Evolutionary conservation across 2,797 vertebrate genomes (phyloP).

Genomic region (Odontamblyopus lacepedii): DNA sequence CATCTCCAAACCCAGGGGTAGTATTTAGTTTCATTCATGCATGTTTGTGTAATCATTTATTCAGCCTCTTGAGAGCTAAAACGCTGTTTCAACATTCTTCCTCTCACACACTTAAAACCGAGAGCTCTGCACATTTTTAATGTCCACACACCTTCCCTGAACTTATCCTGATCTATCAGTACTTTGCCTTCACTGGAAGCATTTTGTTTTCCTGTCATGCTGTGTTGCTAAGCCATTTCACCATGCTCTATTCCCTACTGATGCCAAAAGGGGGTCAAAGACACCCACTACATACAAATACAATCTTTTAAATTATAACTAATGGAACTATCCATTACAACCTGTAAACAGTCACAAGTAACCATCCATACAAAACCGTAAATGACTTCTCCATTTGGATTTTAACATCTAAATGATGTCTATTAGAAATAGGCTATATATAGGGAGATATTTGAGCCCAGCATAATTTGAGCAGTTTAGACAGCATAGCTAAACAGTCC

Average conservation of each 20-base stretch:
- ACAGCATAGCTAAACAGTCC: slow-evolving; percentile 5
- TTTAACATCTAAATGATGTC: too few relatives aligned
- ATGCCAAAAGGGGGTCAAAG: background rate
- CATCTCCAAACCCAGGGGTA: too few relatives aligned
- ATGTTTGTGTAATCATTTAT: too few relatives aligned
- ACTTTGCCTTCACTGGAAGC: too few relatives aligned
- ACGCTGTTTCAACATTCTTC: background rate
- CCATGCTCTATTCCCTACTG: background rate
- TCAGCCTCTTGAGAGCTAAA: background rate
- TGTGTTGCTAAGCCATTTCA: background rate
- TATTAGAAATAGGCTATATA: background rate
- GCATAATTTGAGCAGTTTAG: slow-evolving; percentile 18
- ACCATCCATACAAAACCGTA: too few relatives aligned
- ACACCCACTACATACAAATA: too few relatives aligned
- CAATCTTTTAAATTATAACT: too few relatives aligned
- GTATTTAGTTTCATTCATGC: too few relatives aligned
- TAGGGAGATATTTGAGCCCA: background rate
- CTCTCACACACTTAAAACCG: background rate
- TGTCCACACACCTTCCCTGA: background rate
- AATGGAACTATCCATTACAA: too few relatives aligned
- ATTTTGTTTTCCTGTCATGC: background rate
- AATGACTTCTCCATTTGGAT: too few relatives aligned
- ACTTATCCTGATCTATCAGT: too few relatives aligned
- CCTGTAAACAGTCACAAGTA: too few relatives aligned
- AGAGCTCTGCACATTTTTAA: background rate